Conservation (phyloP, 1,140 invertebrate genomes). For the Conus ventricosus region DNA sequence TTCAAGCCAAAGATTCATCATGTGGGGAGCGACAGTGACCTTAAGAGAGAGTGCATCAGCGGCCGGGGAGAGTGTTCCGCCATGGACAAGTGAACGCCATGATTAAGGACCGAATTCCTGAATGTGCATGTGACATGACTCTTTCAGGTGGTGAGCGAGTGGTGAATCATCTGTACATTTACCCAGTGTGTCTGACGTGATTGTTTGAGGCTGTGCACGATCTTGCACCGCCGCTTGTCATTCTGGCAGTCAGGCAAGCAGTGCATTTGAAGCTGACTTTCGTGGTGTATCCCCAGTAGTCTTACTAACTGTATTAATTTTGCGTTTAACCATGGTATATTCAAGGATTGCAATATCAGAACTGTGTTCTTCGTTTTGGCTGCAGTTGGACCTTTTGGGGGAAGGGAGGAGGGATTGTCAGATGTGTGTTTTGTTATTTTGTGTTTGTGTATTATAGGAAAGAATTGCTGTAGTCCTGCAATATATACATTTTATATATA, state of each 20-base stretch:
- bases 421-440: neutral
- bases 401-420: neutral
- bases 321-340: neutral
- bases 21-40: no score
- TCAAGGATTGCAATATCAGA: slow-evolving; percentile 32
- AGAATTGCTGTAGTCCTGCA: neutral
- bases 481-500: neutral
- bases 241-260: neutral
- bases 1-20: no score
- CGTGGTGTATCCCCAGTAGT: neutral
- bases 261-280: neutral
- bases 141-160: neutral
- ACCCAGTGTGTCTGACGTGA: neutral
- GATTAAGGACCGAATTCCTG: neutral
- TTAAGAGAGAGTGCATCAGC: no score
- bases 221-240: no score
- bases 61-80: no score
- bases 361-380: slow-evolving; percentile 18
- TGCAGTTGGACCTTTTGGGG: neutral
- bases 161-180: neutral
- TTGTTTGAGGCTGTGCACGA: neutral
- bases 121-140: neutral
- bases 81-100: neutral
- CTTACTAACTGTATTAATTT: slow-evolving; percentile 20
- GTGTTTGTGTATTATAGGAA: neutral